Conservation (phyloP, 30 jellyfish, hydroid and myxozoan species). For the Cassiopea xamachana region DNA sequence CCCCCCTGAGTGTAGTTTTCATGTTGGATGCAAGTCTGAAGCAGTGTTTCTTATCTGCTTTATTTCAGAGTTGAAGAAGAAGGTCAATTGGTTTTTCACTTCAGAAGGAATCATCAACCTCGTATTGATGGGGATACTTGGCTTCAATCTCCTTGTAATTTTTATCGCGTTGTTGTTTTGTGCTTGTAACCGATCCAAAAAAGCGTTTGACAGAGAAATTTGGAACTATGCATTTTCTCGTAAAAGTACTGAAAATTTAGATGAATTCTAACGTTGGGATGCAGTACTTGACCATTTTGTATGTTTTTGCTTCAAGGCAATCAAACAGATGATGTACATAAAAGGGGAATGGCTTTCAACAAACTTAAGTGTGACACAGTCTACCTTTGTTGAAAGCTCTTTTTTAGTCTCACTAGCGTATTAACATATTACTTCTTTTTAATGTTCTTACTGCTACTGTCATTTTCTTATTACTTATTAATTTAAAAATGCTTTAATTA, state of each 20-base stretch:
- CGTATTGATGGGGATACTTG: slow-evolving; percentile 34
- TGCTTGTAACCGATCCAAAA: slow-evolving; percentile 49
- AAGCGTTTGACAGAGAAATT: slow-evolving; percentile 50
- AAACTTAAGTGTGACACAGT: too few relatives aligned
- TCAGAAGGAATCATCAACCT: slow-evolving; percentile 39
- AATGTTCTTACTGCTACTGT: too few relatives aligned
- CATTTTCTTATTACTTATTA: too few relatives aligned
- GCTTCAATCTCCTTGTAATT: slow-evolving; percentile 35
- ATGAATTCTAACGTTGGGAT: background rate
- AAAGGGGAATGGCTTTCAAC: too few relatives aligned
- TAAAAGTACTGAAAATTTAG: background rate
- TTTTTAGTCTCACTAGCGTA: too few relatives aligned
- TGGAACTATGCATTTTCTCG: slow-evolving; percentile 35
- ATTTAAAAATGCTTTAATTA: too few relatives aligned
- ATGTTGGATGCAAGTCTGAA: too few relatives aligned
- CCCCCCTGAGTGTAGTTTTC: too few relatives aligned
- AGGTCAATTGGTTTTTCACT: slow-evolving; percentile 20
- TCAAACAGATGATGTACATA: too few relatives aligned
- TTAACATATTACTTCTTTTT: too few relatives aligned
- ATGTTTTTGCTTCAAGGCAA: background rate
- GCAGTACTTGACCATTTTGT: background rate
- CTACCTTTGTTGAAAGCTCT: too few relatives aligned
- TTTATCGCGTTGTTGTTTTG: slow-evolving; percentile 41
- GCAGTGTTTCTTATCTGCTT: background rate
- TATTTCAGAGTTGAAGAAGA: background rate